A percentile compares a stretch with the other conserved stretches of the same genome.
Evolutionary conservation across 2,113 vertebrate genomes (phyloP).

Genomic region (Abramis brama): DNA sequence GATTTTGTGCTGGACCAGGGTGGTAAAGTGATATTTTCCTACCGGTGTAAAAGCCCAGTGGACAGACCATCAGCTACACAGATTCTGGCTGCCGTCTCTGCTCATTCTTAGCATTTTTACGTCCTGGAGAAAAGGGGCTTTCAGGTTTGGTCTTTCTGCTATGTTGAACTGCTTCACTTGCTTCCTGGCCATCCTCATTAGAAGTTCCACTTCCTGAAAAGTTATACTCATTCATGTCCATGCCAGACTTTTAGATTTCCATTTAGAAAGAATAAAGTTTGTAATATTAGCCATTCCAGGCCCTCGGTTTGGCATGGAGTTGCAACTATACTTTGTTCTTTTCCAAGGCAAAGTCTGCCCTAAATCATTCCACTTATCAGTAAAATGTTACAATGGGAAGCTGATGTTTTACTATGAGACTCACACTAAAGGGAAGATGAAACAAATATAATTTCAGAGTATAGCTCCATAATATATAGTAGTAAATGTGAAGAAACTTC

Average conservation of each 20-base stretch:
- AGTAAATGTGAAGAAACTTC: neutral
- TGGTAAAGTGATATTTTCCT: slow-evolving; percentile 68
- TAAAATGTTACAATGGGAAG: neutral
- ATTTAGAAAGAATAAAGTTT: neutral
- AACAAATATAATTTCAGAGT: neutral
- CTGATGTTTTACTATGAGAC: neutral
- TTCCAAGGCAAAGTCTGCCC: neutral
- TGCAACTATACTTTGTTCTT: neutral
- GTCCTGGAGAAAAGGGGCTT: neutral
- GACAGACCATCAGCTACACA: slow-evolving; percentile 65
- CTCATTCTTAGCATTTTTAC: neutral
- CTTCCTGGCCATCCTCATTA: neutral
- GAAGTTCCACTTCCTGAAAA: slow-evolving; percentile 23
- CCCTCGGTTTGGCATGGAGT: neutral
- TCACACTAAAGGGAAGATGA: neutral
- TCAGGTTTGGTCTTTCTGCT: neutral
- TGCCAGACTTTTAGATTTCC: neutral
- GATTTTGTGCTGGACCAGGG: slow-evolving; percentile 72
- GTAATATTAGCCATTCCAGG: neutral
- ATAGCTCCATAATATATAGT: neutral
- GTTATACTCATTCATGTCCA: neutral
- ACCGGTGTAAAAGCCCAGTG: slow-evolving; percentile 66
- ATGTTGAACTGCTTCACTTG: slow-evolving; percentile 2
- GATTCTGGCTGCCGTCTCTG: slow-evolving; percentile 57
- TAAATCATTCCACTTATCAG: neutral